Evolutionary conservation across 2,797 vertebrate species (phyloP), one percentile per base, ranked within the genome.

Genomic region (Babyrousa celebensis): DNA sequence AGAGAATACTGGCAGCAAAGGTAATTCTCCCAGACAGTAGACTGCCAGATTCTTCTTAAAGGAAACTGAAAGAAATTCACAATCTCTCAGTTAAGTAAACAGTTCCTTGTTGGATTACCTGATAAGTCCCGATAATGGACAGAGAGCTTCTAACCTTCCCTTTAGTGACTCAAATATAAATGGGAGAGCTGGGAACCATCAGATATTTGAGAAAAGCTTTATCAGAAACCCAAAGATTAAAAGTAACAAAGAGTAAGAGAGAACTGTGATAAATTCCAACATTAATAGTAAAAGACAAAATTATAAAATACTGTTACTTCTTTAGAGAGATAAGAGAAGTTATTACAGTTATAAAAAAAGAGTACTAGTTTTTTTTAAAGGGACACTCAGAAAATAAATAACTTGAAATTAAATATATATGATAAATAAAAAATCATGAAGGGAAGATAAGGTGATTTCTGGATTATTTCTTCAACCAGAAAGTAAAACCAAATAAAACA

Each of bases 401-500:
- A 48, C 14, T 54, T 60, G 5, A 95, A 88, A 93, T 88, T 85
- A 93, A 87, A 67, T 21, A 65, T 43, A 89, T 4, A 63, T 84
- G 43, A 17, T 84, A 85, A 82, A 82, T 87, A n/a, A 72, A 85
- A 78, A 91, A 58, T 78, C 5, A 88, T 78, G 78, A 89, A 63
- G n/a, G n/a, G 29, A 95, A 85, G 16, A 68, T 82, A 60, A 89
- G 23, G 27, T 86, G 65, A 85, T 88, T 67, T 70, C 21, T 65
- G 48, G 10, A 20, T 87, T 74, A 16, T 14, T 91, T 85, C 25
- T 77, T 85, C 32, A 70, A 93, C 21, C 18, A 90, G 77, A 94
- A 95, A 75, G n/a, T 25, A 79, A 85, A 92, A 94, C 11, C 74
- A 93, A 88, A 85, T 29, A 32, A 96, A 93, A 27, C 40, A 96